Percentiles rank a stretch among this genome's conserved stretches.
phyloP scores from a whole-genome alignment of 2,888 invertebrate genomes.

The Camponotus fellah region DNA sequence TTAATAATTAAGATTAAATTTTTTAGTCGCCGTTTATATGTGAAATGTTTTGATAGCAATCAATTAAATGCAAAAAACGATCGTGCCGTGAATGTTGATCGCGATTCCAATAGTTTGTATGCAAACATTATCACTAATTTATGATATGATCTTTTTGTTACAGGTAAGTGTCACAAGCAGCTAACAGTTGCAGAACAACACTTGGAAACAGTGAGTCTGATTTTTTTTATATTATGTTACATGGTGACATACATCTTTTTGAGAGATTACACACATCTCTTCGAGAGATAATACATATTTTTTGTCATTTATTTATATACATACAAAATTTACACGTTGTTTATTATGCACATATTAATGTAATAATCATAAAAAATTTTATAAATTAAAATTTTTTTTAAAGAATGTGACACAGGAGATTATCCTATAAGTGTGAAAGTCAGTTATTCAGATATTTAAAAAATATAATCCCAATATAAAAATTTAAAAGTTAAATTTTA shows the following conservation, averaged over 20 bases:
- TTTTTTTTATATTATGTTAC: neutral
- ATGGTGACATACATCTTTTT: neutral
- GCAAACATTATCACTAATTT: neutral
- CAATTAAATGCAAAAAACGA: neutral
- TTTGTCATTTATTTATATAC: neutral
- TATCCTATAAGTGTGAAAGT: neutral
- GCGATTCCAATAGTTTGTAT: neutral
- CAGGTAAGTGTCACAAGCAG: conserved; percentile 63
- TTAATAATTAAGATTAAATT: conserved; percentile 33
- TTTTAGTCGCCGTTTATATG: conserved; percentile 21
- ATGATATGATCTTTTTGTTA: conserved; percentile 56
- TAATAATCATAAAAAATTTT: neutral
- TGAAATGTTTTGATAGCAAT: neutral
- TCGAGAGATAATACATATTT: neutral
- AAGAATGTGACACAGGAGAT: neutral
- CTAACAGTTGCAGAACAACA: conserved; percentile 3
- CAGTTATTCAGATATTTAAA: neutral
- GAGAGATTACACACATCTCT: neutral
- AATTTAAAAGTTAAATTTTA: neutral
- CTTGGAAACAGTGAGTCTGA: conserved; percentile 11
- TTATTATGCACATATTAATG: neutral
- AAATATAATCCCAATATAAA: neutral
- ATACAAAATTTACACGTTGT: neutral
- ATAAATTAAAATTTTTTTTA: neutral
- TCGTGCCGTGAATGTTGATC: conserved; percentile 3